These are phyloP conservation scores for Eulemur albifrons DNA, from an alignment of 2,797 vertebrate genomes.

Conservation along the genomic window DNA sequence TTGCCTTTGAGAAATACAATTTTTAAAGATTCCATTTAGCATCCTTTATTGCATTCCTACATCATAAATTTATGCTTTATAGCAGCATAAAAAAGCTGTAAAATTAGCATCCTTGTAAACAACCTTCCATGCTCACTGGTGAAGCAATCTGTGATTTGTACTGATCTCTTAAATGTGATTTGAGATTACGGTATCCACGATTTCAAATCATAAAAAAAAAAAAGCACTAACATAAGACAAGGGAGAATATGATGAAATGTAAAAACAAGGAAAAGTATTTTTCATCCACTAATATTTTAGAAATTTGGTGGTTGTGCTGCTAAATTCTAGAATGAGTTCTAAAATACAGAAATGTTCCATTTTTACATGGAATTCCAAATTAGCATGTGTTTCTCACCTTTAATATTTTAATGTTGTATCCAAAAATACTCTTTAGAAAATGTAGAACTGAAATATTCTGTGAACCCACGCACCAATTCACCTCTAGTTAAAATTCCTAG, in stretches of 20 bases:
- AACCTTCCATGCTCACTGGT: slow-evolving; percentile 77
- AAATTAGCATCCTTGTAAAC: slow-evolving; percentile 85
- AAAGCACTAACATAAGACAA: background rate
- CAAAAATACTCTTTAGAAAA: slow-evolving; percentile 44
- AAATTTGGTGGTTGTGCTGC: slow-evolving; percentile 18
- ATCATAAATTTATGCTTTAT: slow-evolving; percentile 86
- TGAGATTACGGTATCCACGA: slow-evolving; percentile 35
- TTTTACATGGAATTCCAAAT: slow-evolving; percentile 40
- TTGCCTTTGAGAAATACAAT: slow-evolving; percentile 80
- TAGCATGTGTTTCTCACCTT: background rate
- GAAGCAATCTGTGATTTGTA: slow-evolving; percentile 69
- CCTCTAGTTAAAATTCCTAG: slow-evolving; percentile 22
- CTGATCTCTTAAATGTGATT: slow-evolving; percentile 60
- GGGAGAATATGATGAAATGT: background rate
- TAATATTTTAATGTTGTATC: background rate
- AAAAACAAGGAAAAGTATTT: slow-evolving; percentile 26
- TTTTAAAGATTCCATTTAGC: slow-evolving; percentile 84
- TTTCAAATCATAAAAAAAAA: slow-evolving; percentile 23
- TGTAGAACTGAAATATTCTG: background rate
- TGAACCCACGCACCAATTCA: background rate
- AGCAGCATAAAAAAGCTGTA: slow-evolving; percentile 83
- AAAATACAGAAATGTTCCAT: slow-evolving; percentile 23
- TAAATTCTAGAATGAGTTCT: slow-evolving; percentile 1
- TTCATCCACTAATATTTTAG: background rate
- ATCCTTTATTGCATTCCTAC: slow-evolving; percentile 81